Evolutionary conservation across 2,113 vertebrate genomes (phyloP), one percentile per base, ranked within the genome.

Genomic region (Morone chrysops): DNA sequence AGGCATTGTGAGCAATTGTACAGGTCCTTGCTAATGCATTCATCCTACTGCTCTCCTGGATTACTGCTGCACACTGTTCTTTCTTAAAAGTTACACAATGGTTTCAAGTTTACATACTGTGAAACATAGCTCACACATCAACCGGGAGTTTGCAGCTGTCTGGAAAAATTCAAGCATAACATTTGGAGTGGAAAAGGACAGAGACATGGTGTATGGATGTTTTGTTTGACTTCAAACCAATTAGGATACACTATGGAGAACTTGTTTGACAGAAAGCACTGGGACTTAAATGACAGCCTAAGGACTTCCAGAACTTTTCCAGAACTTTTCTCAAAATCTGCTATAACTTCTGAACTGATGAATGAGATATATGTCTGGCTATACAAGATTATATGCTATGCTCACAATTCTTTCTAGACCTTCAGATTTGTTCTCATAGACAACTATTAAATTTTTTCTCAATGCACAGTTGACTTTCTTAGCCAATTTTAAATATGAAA

Each of bases 31-130:
- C 43, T 83, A 71, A 85, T 79, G 70, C 20, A 65, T 78, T 75
- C 78, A 40, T 83, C 51, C 71, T 47, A 63, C 63, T 13, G 81
- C 79, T 82, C 45, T 18, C 22, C 38, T 13, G 68, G 83, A 75
- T 89, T 68, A 70, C 78, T 36, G 38, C 67, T 38, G 38, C 45
- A 36, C 56, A 20, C 53, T 4, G 8, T 22, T 50, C 38, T 41
- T n/a, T 43, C 50, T 66, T 66, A 18, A 40, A 65, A 81, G 70
- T 70, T 73, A 16, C 57, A 53, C 68, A 8, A 31, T 8, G 18
- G 47, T 60, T 82, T 73, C 22, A n/a, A 60, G 9, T 59, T 70
- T 53, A 10, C 17, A n/a, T 43, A 41, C 45, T 40, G 25, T 18
- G 68, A 68, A 43, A 56, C 45, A 13, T 5, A 45, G 47, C 48